Conservation (phyloP, 53 echinoderm and acorn worm species). For the Henricia sp. region DNA sequence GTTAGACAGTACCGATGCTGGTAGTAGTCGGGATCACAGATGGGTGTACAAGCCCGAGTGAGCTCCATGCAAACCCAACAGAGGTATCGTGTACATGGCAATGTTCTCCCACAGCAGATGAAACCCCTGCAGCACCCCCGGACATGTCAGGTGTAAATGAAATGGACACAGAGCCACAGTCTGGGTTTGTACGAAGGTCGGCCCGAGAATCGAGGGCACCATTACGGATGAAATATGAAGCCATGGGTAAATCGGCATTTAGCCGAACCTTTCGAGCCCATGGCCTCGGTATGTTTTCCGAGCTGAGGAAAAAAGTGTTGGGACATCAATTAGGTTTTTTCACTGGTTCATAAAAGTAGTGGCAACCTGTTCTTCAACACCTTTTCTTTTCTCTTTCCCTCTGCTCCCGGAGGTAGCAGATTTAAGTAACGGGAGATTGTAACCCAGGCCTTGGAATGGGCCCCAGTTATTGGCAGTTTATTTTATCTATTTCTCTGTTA, state of each 20-base stretch:
- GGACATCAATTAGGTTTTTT: not conserved
- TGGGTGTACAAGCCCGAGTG: no score
- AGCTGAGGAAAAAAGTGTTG: no score
- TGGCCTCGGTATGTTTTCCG: no score
- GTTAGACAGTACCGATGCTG: no score
- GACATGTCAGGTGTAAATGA: no score
- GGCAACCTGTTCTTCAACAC: not conserved
- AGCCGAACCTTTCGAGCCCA: not conserved
- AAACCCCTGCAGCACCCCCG: no score
- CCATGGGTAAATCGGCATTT: not conserved
- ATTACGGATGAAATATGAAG: not conserved
- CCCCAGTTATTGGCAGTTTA: no score
- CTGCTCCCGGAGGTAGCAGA: not conserved
- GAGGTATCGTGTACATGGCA: not conserved
- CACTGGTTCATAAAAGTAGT: not conserved
- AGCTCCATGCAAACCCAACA: no score
- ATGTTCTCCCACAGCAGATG: no score
- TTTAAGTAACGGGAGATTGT: constrained; percentile 6
- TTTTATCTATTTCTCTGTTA: no score
- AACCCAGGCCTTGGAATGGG: not conserved
- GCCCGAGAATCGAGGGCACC: not conserved
- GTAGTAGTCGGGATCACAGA: no score
- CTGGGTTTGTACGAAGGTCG: not conserved
- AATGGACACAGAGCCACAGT: no score
- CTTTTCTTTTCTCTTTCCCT: not conserved